phyloP scores from a whole-genome alignment of 2,888 invertebrate species.

The Abscondita cerata region DNA sequence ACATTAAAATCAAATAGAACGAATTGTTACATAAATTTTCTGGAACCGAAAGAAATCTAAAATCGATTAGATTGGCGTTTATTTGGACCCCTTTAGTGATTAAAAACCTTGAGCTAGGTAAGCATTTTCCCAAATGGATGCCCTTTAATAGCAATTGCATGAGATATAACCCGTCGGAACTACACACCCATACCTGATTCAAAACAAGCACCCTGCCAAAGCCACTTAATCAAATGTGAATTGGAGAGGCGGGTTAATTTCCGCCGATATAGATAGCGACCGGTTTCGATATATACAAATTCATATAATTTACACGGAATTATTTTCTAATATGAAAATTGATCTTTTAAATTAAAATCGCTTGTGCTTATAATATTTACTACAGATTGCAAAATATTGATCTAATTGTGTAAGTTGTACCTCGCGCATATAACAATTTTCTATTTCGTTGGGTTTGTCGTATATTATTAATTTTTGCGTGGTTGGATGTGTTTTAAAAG shows the following conservation, averaged over 20 bases:
- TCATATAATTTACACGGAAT: conserved; percentile 25
- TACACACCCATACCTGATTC: conserved; percentile 33
- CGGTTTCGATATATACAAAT: conserved; percentile 30
- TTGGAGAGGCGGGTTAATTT: conserved; percentile 35
- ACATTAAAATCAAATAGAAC: not conserved
- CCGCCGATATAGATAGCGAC: conserved; percentile 33
- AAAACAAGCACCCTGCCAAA: conserved; percentile 34
- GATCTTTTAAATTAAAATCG: conserved; percentile 30
- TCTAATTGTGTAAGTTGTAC: too few species aligned
- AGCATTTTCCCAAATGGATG: conserved; percentile 34
- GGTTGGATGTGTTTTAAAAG: too few species aligned
- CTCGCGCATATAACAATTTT: too few species aligned
- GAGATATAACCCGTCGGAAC: conserved; percentile 35
- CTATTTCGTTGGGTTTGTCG: too few species aligned
- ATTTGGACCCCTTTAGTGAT: conserved; percentile 28
- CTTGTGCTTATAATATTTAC: too few species aligned
- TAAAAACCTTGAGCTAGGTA: conserved; percentile 31
- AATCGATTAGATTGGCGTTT: conserved; percentile 27
- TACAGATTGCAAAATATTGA: too few species aligned
- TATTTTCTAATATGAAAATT: conserved; percentile 31
- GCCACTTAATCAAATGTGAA: conserved; percentile 35
- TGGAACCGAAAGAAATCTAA: conserved; percentile 25
- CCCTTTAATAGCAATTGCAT: conserved; percentile 29
- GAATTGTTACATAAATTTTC: not conserved
- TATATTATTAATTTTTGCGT: too few species aligned